A percentile compares a stretch with the other conserved stretches of the same genome.
Conservation (phyloP, 2,888 invertebrate genomes). For the Ectobius pallidus region DNA sequence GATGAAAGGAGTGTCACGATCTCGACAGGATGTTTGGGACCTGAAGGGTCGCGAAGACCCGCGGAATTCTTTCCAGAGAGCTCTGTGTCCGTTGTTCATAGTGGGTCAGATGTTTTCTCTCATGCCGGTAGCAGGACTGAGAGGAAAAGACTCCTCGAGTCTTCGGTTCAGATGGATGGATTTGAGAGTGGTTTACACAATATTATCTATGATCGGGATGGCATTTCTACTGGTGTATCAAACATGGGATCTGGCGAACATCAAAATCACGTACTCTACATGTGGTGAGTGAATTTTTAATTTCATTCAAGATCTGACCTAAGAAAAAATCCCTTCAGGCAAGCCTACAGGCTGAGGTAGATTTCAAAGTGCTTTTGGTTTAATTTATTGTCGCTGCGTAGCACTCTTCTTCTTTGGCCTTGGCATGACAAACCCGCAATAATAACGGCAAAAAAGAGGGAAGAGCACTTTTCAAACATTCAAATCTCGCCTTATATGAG, state of each 20-base stretch:
- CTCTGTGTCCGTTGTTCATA: conserved; percentile 2
- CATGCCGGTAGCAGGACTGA: conserved; percentile 12
- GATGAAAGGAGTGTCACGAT: too few relatives aligned
- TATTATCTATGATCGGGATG: neutral
- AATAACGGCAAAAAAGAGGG: too few relatives aligned
- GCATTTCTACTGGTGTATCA: neutral
- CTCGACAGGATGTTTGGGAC: too few relatives aligned
- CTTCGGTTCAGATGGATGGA: neutral
- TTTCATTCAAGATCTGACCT: too few relatives aligned
- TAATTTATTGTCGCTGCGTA: too few relatives aligned
- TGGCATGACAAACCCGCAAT: too few relatives aligned
- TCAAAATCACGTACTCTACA: neutral
- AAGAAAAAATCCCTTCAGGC: too few relatives aligned
- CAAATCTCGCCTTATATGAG: too few relatives aligned
- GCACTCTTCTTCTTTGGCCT: too few relatives aligned
- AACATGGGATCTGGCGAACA: neutral
- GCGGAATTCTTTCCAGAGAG: neutral
- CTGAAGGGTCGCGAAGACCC: neutral
- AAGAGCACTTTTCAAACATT: too few relatives aligned
- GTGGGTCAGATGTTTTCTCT: neutral
- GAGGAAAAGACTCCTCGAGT: neutral
- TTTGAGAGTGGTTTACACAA: neutral
- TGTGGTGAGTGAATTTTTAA: neutral
- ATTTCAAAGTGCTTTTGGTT: too few relatives aligned
- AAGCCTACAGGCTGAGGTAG: too few relatives aligned